Base-by-base conservation (phyloP, 2,888 invertebrate species). In the Pteria penguin region DNA sequence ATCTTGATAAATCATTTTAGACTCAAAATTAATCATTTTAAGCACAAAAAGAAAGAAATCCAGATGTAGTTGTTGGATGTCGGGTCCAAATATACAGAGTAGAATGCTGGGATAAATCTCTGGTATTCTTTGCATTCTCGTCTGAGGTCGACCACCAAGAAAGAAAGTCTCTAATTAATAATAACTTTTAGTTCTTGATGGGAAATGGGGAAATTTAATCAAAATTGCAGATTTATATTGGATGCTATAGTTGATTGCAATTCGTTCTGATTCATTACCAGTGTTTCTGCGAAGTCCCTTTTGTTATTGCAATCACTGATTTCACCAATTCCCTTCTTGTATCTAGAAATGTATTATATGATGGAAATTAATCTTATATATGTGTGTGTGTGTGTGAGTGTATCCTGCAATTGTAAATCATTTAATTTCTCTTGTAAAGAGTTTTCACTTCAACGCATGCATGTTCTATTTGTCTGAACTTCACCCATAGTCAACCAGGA, bases 201-300 rank as follows among this genome's bases (percentile, higher is more conserved):
- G 60, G 27, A 27, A 26, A 26, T 60, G 60, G 60, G 45, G 26
- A 60, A 60, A 60, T 60, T 60, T 60, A 60, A 60, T 60, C 60
- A 60, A 60, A 60, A 60, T 26, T 60, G 60, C 60, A 60, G 60
- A 60, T 60, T 60, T 60, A 60, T 60, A 60, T 60, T 60, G 24
- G 14, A 14, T 14, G 14, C 26, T 24, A 60, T 26, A n/a, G n/a
- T 60, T 60, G 60, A 60, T 60, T 60, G 60, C 60, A 14, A 24
- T 60, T 60, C 14, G 60, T 60, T 60, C 60, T 26, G 26, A 60
- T 60, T 60, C 60, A 60, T 60, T 27, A 14, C 60, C 60, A 26
- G 14, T 26, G 5, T 26, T 24, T 27, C 60, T 24, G 27, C 14
- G 24, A n/a, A 11, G 4, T 24, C 24, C 27, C 60, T 26, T 60